A percentile compares a stretch with the other conserved stretches of the same genome.
phyloP scores from a whole-genome alignment of 1,140 invertebrate genomes.

The Pseudomyrmex sp. region DNA sequence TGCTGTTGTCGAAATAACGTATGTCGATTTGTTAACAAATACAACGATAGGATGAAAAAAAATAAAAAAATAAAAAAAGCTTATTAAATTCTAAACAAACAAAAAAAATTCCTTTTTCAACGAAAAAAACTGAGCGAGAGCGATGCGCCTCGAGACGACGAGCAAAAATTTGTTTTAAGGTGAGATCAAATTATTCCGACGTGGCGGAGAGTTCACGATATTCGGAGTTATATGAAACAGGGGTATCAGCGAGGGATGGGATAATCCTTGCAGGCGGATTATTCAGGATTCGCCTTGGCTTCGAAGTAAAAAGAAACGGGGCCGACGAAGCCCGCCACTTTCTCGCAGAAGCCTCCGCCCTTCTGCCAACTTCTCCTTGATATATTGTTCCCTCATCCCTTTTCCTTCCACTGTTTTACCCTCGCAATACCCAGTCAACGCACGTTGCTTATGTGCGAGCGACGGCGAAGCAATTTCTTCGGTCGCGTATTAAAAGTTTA shows the following conservation, averaged over 20 bases:
- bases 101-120: background rate
- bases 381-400: slow-evolving; percentile 79
- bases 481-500: slow-evolving; percentile 53
- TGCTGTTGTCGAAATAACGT: background rate
- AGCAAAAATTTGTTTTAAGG: slow-evolving; percentile 45
- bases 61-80: no score
- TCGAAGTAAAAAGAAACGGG: slow-evolving; percentile 76
- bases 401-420: slow-evolving; percentile 52
- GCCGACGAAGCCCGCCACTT: slow-evolving; percentile 76
- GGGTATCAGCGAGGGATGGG: slow-evolving; percentile 77
- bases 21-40: no score
- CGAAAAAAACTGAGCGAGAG: background rate
- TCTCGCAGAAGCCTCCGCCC: slow-evolving; percentile 75
- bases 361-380: slow-evolving; percentile 76
- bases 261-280: slow-evolving; percentile 84
- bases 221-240: slow-evolving; percentile 79
- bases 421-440: slow-evolving; percentile 54
- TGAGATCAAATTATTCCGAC: slow-evolving; percentile 53
- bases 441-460: slow-evolving; percentile 47
- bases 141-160: background rate
- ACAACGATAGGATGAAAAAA: no score
- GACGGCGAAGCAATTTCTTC: slow-evolving; percentile 45
- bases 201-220: slow-evolving; percentile 73
- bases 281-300: slow-evolving; percentile 82
- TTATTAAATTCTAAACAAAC: background rate